A percentile compares a stretch with the other conserved stretches of the same genome.
Evolutionary conservation across 1,140 invertebrate genomes (phyloP).

Genomic region (Cylas formicarius): DNA sequence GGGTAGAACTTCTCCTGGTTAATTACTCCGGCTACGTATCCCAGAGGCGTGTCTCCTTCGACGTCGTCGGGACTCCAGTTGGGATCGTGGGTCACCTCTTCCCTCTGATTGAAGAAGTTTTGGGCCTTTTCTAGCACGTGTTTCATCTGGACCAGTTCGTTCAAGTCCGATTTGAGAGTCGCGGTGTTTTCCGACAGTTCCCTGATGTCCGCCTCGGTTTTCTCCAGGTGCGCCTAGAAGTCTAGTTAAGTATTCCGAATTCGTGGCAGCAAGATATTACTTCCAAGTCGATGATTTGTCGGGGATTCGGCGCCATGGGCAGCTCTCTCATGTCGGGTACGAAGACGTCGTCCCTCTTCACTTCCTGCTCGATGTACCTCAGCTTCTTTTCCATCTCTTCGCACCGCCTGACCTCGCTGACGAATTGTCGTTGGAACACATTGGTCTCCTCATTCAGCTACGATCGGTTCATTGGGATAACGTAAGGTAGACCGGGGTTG

Average conservation of each 20-base stretch:
- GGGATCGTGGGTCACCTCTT: constrained; percentile 46
- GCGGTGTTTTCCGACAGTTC: constrained; percentile 84
- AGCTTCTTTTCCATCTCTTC: constrained; percentile 91
- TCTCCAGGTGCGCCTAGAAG: constrained; percentile 77
- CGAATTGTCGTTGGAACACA: constrained; percentile 84
- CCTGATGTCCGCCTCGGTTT: constrained; percentile 84
- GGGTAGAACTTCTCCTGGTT: constrained; percentile 82
- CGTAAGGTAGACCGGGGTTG: no score
- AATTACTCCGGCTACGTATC: constrained; percentile 80
- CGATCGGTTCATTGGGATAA: constrained; percentile 34
- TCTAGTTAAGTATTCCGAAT: not conserved
- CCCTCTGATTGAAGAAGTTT: constrained; percentile 72
- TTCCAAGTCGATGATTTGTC: constrained; percentile 94
- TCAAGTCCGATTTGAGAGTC: constrained; percentile 47
- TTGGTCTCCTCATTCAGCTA: constrained; percentile 76
- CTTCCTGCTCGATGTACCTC: constrained; percentile 90
- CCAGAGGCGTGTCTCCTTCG: constrained; percentile 47
- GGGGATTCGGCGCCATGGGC: constrained; percentile 82
- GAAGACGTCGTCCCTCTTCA: constrained; percentile 79
- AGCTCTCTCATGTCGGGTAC: constrained; percentile 75
- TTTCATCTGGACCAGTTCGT: constrained; percentile 49
- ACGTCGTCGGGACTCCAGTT: constrained; percentile 51
- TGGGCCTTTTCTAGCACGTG: constrained; percentile 91
- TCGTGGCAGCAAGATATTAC: no score
- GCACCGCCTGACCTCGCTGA: constrained; percentile 79